These are phyloP conservation scores for Oryzias sinensis DNA, from an alignment of 2,797 vertebrate genomes.

Conservation along the genomic window DNA sequence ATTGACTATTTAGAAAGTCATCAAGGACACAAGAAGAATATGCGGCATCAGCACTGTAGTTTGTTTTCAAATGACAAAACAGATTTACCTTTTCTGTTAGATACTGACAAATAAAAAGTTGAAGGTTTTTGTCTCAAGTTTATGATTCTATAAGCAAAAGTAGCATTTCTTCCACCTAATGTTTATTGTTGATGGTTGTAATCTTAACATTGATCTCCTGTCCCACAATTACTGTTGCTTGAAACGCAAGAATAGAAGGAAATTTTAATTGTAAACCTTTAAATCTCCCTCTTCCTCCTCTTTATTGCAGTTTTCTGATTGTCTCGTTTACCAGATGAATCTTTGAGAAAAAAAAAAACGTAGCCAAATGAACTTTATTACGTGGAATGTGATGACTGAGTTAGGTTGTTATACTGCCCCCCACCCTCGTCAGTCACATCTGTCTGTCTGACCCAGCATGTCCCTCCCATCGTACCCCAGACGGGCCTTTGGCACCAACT, in stretches of 20 bases:
- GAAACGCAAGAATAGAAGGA: conserved; percentile 24
- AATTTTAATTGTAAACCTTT: conserved; percentile 42
- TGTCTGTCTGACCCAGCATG: conserved; percentile 65
- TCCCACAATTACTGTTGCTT: conserved; percentile 6
- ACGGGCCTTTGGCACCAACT: conserved; percentile 73
- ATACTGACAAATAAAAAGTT: neutral
- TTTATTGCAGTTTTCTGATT: conserved; percentile 46
- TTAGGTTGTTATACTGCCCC: conserved; percentile 56
- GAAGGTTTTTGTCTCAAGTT: neutral
- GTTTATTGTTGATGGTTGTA: conserved; percentile 1
- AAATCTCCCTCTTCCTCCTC: conserved; percentile 31
- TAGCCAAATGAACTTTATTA: conserved; percentile 64
- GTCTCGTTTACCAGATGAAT: conserved; percentile 20
- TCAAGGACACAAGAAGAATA: neutral
- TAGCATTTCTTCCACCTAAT: neutral
- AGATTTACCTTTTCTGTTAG: neutral
- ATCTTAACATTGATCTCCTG: conserved; percentile 25
- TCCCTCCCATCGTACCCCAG: conserved; percentile 65
- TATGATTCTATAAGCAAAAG: neutral
- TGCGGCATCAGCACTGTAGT: neutral
- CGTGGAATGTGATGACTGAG: conserved; percentile 49
- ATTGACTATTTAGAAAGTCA: neutral
- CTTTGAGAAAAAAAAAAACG: conserved; percentile 50
- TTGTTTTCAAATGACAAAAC: neutral
- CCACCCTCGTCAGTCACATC: conserved; percentile 42